Base-by-base conservation (phyloP, 2,888 invertebrate genomes). In the Shargacucullia verbasci region DNA sequence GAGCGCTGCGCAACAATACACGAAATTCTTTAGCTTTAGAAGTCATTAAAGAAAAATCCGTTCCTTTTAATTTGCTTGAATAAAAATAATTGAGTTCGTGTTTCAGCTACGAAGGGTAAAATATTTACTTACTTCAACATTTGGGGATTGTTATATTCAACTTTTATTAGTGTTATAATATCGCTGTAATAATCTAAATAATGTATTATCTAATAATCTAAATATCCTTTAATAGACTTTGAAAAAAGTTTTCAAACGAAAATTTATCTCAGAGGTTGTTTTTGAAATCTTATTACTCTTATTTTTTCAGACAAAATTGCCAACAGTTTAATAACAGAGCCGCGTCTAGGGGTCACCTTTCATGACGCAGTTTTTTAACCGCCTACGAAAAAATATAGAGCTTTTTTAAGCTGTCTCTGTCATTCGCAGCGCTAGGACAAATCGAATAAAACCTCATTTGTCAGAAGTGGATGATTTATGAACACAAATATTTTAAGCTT, bases 391-490 rank as follows among this genome's bases (percentile, higher is more conserved):
- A 60, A 38, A 55, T 48, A 38, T 31, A 11, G 15, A 15, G n/a
- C 11, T 34, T 54, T 64, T 60, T 20, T 27, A 46, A 31, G 29
- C 13, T 34, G 39, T 46, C 41, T 59, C 14, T 25, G 25, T 41
- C 39, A 29, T 29, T 29, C 7, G 9, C 7, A 61, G 31, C 15
- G 33, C 11, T 44, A 15, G 11, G 5, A 55, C 43, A 47, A 50
- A 55, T 56, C 55, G 14, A 50, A 61, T 68, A 44, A 50, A 68
- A 68, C 33, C 43, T 60, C 46, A 68, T 61, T 66, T 68, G 39
- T 60, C 54, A 60, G 8, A 59, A 14, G 8, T 8, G 15, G 31
- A 58, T 35, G 46, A 66, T 64, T 52, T 59, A 66, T 47, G 27
- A 41, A 37, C 20, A 41, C 33, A 56, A 38, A 37, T 20, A 10